Conservation (phyloP, 2,888 invertebrate species). For the Mesochorus sp. region DNA sequence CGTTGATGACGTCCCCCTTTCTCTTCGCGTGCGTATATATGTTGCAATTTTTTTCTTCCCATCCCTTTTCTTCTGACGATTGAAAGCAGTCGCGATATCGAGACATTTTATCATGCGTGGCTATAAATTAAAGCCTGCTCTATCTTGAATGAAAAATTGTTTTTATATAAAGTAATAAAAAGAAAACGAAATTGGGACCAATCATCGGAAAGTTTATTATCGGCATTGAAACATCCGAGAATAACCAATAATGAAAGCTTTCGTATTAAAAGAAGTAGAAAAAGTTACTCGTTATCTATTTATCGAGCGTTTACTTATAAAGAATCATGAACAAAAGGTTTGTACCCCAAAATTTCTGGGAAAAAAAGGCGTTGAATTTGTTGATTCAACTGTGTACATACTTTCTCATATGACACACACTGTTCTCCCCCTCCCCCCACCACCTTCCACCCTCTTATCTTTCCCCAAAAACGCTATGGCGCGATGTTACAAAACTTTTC, state of each 20-base stretch:
- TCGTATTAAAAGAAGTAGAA: neutral
- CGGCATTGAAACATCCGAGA: constrained; percentile 15
- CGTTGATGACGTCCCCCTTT: constrained; percentile 29
- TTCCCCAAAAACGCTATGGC: too few relatives aligned
- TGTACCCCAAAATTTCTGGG: constrained; percentile 11
- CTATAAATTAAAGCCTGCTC: constrained; percentile 35
- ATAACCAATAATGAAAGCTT: constrained; percentile 27
- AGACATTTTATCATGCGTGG: constrained; percentile 16
- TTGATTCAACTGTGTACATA: neutral
- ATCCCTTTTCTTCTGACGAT: constrained; percentile 3
- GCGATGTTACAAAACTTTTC: too few relatives aligned
- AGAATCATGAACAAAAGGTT: neutral
- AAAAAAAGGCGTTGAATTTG: constrained; percentile 34
- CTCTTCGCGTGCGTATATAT: neutral
- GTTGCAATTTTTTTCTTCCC: constrained; percentile 3
- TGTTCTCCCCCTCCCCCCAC: too few relatives aligned
- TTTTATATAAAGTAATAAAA: neutral
- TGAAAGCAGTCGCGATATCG: constrained; percentile 23
- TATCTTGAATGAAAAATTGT: constrained; percentile 13
- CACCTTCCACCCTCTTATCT: too few relatives aligned
- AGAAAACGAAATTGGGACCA: constrained; percentile 4
- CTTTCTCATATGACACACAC: neutral
- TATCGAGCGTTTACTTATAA: constrained; percentile 6
- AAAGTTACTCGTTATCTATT: constrained; percentile 6
- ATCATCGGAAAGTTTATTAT: constrained; percentile 38